Evolutionary conservation across 2,888 invertebrate species (phyloP), one percentile per base, ranked within the genome.

Genomic region (Cephus runcator): DNA sequence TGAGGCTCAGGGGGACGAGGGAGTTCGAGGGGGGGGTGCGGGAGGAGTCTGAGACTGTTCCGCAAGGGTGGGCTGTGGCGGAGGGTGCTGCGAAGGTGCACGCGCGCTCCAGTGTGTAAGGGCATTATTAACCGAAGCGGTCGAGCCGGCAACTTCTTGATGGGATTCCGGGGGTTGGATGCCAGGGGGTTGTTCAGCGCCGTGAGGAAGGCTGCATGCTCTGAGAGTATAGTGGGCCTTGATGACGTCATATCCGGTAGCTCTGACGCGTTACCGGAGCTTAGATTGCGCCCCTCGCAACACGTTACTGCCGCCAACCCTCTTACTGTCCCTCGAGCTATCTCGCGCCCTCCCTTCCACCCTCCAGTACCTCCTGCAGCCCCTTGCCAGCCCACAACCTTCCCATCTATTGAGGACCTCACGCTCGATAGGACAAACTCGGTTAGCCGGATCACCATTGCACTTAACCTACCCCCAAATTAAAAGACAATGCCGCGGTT

Each of bases 201-300:
- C 56, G 56, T 23, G 23, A 78, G 73, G 36, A 73, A 76, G 76
- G 75, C 69, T 73, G 73, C 73, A 69, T 73, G 75, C 76, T 69
- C 34, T 12, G 34, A 69, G 69, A 56, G 69, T 69, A 75, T 35
- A 73, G 35, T 35, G 75, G 69, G 34, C 76, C 78, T 84, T 83
- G 87, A 86, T 87, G 87, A 87, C 85, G 87, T 89, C 87, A 86
- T 86, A 86, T 88, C 87, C 86, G 86, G 86, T 84, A 86, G 79
- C 86, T 81, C 83, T 82, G 84, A 85, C 84, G 81, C 83, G 83
- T 84, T 82, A 83, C 79, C 76, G 83, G 83, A 85, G 85, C 85
- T 82, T 81, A 80, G 83, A 85, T 85, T 82, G 84, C 80, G 82
- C 76, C 76, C 77, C 78, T 76, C 76, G 75, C 76, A 79, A 78